Evolutionary conservation across 2,888 invertebrate species (phyloP).

Genomic region (Dasypogon diadema): DNA sequence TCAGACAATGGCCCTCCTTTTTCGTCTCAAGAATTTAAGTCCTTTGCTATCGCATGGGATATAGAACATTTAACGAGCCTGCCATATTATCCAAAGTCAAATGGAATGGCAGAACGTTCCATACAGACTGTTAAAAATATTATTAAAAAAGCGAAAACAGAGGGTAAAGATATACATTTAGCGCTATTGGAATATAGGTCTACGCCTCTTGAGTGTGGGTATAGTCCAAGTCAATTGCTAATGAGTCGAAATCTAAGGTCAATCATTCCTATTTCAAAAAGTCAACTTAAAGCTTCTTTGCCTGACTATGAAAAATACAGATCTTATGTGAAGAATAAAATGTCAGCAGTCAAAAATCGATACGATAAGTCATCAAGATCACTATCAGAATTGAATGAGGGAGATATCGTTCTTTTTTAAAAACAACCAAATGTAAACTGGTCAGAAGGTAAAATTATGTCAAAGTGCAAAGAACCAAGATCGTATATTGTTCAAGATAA

Average conservation of each 20-base stretch:
- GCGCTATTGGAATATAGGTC: neutral
- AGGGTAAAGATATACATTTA: neutral
- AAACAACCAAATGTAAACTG: neutral
- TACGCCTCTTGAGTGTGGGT: neutral
- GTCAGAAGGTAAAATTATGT: neutral
- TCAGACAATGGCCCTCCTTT: conserved; percentile 35
- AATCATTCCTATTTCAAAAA: neutral
- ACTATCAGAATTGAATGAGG: neutral
- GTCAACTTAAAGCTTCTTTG: neutral
- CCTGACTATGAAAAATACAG: neutral
- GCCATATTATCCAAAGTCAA: conserved; percentile 24
- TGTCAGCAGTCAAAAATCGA: too few relatives aligned
- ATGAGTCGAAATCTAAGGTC: neutral
- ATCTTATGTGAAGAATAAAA: too few relatives aligned
- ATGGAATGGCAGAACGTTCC: conserved; percentile 30
- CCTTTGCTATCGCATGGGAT: conserved; percentile 9
- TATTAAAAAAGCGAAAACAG: neutral
- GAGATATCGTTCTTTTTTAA: neutral
- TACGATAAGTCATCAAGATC: neutral
- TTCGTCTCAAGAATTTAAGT: neutral
- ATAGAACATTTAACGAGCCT: conserved; percentile 11
- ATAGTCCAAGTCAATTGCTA: neutral
- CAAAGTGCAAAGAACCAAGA: neutral
- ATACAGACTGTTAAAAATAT: conserved; percentile 40
- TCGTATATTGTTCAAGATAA: neutral